These are phyloP conservation scores for Dipodomys ordii DNA, from an alignment of 2,113 vertebrate species.

Conservation along the genomic window DNA sequence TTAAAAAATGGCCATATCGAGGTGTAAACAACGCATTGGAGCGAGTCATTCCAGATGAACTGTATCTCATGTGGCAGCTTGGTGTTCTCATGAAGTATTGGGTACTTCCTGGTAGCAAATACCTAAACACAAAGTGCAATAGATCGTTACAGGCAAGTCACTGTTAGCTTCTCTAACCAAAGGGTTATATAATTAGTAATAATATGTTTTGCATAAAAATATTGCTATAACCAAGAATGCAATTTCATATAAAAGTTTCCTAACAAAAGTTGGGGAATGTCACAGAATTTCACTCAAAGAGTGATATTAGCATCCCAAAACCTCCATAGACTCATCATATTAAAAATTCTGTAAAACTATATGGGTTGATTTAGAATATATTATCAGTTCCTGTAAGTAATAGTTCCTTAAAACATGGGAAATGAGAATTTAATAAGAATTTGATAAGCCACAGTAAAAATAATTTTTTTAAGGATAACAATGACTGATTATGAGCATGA, in stretches of 20 bases:
- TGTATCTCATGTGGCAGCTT: slow-evolving; percentile 90
- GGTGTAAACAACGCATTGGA: slow-evolving; percentile 93
- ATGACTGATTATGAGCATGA: slow-evolving; percentile 14
- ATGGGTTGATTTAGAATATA: slow-evolving; percentile 41
- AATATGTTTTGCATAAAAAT: slow-evolving; percentile 8
- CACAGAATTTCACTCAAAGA: neutral
- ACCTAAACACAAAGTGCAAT: slow-evolving; percentile 89
- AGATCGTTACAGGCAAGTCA: slow-evolving; percentile 74
- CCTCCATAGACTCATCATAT: neutral
- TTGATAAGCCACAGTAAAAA: neutral
- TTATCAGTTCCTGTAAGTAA: neutral
- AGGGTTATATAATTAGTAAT: slow-evolving; percentile 26
- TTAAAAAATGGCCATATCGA: slow-evolving; percentile 94
- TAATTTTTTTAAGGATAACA: slow-evolving; percentile 49
- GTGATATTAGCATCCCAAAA: neutral
- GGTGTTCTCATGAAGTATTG: slow-evolving; percentile 96
- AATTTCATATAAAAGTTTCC: slow-evolving; percentile 38
- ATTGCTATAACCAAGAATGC: neutral
- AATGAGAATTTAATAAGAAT: slow-evolving; percentile 16
- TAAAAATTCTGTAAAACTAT: neutral
- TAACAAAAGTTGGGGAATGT: neutral
- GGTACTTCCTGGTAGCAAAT: slow-evolving; percentile 95
- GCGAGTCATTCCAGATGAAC: slow-evolving; percentile 90
- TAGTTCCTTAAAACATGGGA: slow-evolving; percentile 35
- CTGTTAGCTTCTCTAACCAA: slow-evolving; percentile 57